phyloP scores from a whole-genome alignment of 1,140 invertebrate species.

The Drosophila equinoxialis region DNA sequence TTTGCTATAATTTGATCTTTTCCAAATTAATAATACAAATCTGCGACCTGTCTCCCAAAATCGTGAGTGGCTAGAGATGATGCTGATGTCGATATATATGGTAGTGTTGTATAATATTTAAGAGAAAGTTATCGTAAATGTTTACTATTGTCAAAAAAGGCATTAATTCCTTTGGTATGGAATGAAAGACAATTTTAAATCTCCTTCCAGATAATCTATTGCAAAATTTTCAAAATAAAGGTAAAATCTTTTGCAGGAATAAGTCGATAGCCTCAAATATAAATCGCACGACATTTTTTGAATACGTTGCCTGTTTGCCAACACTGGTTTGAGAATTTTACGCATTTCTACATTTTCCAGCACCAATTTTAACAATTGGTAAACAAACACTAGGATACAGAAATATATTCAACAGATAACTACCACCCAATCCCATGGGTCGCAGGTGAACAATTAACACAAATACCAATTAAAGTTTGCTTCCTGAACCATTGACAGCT shows the following conservation, averaged over 20 bases:
- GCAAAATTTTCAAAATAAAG: no score
- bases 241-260: no score
- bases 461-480: neutral
- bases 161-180: no score
- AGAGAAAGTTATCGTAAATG: neutral
- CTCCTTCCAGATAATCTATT: no score
- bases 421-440: neutral
- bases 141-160: no score
- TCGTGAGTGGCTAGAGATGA: slow-evolving; percentile 4
- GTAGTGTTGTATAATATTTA: neutral
- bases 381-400: slow-evolving; percentile 8
- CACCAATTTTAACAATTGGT: neutral
- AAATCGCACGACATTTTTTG: no score
- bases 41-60: slow-evolving; percentile 9
- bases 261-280: no score
- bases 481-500: neutral
- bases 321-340: no score
- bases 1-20: slow-evolving; percentile 8
- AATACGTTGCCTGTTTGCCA: no score
- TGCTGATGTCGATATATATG: neutral
- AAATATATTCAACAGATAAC: neutral
- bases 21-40: slow-evolving; percentile 9
- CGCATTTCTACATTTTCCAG: no score
- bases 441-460: slow-evolving; percentile 1
- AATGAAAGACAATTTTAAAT: no score